phyloP scores from a whole-genome alignment of 2,113 vertebrate genomes.

The Scophthalmus maximus region DNA sequence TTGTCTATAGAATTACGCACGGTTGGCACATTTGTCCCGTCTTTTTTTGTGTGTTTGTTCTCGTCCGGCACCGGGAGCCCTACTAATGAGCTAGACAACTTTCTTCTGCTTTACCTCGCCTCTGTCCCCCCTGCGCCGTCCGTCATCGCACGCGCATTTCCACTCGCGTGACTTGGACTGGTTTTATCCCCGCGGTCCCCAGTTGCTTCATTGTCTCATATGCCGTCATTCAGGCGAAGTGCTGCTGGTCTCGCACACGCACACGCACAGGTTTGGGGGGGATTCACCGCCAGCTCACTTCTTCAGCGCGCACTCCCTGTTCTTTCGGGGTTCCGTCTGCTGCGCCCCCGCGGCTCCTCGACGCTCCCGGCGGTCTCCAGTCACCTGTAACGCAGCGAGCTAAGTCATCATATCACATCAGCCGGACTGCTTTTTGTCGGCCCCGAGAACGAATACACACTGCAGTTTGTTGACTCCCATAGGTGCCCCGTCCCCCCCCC shows the following conservation, averaged over 20 bases:
- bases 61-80: conserved; percentile 34
- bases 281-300: conserved; percentile 57
- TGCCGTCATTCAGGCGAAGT: conserved; percentile 72
- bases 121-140: conserved; percentile 52
- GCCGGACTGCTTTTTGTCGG: conserved; percentile 63
- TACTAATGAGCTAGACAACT: conserved; percentile 56
- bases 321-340: conserved; percentile 35
- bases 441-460: conserved; percentile 69
- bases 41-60: conserved; percentile 12
- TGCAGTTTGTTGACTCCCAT: conserved; percentile 79
- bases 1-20: conserved; percentile 48
- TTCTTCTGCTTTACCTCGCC: conserved; percentile 74
- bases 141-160: conserved; percentile 75
- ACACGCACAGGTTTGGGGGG: conserved; percentile 51
- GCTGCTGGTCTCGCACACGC: conserved; percentile 49
- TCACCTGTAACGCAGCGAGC: conserved; percentile 73
- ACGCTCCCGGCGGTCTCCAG: conserved; percentile 50
- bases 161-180: conserved; percentile 64
- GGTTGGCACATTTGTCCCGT: conserved; percentile 60
- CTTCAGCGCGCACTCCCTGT: conserved; percentile 38
- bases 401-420: conserved; percentile 72
- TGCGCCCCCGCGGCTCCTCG: conserved; percentile 27
- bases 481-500: conserved; percentile 62
- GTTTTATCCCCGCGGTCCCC: conserved; percentile 69
- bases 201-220: conserved; percentile 78